phyloP scores from a whole-genome alignment of 2,113 vertebrate genomes.

The Opisthocomus hoazin region DNA sequence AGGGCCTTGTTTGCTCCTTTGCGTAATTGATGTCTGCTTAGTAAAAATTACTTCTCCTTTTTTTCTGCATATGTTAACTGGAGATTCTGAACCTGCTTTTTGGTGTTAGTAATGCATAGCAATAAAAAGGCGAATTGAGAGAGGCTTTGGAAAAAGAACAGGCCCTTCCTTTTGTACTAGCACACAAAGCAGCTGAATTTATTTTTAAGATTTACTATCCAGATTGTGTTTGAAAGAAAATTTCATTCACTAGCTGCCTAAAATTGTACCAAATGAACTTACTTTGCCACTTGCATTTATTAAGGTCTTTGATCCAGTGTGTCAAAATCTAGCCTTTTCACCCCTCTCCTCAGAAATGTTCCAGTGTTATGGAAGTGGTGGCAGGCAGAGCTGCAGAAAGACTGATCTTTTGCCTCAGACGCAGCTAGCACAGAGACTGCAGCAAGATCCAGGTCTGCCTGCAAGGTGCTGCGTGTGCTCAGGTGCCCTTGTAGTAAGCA shows the following conservation, averaged over 20 bases:
- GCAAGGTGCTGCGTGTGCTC: background rate
- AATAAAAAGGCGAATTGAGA: background rate
- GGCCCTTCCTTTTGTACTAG: background rate
- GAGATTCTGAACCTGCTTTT: background rate
- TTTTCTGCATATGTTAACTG: background rate
- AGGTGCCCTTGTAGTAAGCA: background rate
- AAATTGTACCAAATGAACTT: background rate
- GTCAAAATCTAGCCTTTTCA: background rate
- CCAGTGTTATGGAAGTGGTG: background rate
- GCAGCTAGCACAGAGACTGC: background rate
- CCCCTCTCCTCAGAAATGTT: background rate
- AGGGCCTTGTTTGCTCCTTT: background rate
- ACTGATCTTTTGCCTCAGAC: background rate
- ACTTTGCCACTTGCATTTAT: background rate
- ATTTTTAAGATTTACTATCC: background rate
- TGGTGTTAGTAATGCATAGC: background rate
- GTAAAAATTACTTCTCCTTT: background rate
- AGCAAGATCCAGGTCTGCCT: background rate
- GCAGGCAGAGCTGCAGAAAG: background rate
- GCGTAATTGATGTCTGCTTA: background rate
- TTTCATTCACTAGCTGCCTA: background rate
- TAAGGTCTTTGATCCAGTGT: background rate
- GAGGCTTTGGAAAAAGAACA: background rate
- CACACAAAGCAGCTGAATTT: background rate
- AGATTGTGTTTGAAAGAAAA: background rate